Evolutionary conservation across 2,113 vertebrate species (phyloP).

Genomic region (Hemichromis elongatus): DNA sequence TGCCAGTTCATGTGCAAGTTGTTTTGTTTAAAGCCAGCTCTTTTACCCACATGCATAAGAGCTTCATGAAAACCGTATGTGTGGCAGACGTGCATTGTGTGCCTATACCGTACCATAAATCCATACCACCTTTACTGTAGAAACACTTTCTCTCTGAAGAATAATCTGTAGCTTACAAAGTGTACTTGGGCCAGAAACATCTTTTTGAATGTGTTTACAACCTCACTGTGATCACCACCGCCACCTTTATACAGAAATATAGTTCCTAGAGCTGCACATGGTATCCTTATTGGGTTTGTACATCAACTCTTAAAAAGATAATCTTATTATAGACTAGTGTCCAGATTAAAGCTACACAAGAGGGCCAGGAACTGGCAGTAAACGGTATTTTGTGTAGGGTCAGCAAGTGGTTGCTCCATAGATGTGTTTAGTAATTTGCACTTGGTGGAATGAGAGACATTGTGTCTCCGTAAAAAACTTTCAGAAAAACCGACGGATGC

Average conservation of each 20-base stretch:
- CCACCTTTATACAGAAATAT: not conserved
- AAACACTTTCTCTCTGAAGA: conserved; percentile 56
- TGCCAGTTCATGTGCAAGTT: conserved; percentile 8
- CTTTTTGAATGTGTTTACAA: conserved; percentile 54
- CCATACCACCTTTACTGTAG: conserved; percentile 33
- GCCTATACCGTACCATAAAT: conserved; percentile 42
- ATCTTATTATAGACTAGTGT: conserved; percentile 46
- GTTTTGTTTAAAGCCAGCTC: conserved; percentile 26
- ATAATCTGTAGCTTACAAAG: conserved; percentile 58
- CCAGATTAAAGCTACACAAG: not conserved
- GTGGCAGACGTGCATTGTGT: conserved; percentile 36
- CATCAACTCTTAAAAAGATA: not conserved
- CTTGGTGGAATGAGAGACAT: not conserved
- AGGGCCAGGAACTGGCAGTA: conserved; percentile 24
- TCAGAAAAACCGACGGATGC: not conserved
- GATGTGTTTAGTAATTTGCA: conserved; percentile 10
- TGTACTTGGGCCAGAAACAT: conserved; percentile 22
- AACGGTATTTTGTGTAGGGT: conserved; percentile 38
- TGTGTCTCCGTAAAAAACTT: not conserved
- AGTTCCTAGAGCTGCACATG: conserved; percentile 45
- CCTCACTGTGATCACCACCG: not conserved
- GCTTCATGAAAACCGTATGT: conserved; percentile 64
- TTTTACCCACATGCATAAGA: not conserved
- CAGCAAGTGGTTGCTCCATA: conserved; percentile 18
- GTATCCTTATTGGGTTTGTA: conserved; percentile 16